Evolutionary conservation across 2,113 vertebrate genomes (phyloP).

Genomic region (Stercorarius parasiticus): DNA sequence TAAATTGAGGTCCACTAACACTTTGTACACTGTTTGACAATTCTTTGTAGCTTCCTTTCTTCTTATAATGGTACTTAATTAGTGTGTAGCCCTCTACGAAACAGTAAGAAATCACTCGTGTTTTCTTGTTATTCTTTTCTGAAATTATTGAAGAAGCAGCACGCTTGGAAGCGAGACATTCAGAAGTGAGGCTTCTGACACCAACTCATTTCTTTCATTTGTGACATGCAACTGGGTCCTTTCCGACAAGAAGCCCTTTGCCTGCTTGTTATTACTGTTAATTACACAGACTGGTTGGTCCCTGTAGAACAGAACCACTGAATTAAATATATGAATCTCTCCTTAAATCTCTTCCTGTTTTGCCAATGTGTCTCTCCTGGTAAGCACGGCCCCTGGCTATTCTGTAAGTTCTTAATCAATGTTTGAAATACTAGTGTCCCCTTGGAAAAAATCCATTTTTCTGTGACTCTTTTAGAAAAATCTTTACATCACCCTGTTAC

Average conservation of each 20-base stretch:
- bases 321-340: neutral
- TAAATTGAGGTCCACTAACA: neutral
- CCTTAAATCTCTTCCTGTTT: neutral
- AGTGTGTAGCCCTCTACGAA: neutral
- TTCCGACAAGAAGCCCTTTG: neutral
- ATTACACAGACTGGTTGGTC: neutral
- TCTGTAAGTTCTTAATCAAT: neutral
- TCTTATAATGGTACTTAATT: neutral
- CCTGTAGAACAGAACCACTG: neutral
- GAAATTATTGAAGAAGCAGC: neutral
- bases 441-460: neutral
- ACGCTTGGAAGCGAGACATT: neutral
- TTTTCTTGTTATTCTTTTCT: neutral
- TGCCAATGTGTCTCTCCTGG: neutral
- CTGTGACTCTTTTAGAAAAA: neutral
- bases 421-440: neutral
- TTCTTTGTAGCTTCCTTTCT: neutral
- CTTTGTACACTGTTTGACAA: neutral
- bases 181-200: neutral
- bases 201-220: neutral
- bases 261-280: neutral
- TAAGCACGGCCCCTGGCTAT: neutral
- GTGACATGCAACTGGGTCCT: neutral
- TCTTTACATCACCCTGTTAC: neutral
- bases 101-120: neutral